Evolutionary conservation across 2,888 invertebrate species (phyloP).

Genomic region (Choreutis nemorana): DNA sequence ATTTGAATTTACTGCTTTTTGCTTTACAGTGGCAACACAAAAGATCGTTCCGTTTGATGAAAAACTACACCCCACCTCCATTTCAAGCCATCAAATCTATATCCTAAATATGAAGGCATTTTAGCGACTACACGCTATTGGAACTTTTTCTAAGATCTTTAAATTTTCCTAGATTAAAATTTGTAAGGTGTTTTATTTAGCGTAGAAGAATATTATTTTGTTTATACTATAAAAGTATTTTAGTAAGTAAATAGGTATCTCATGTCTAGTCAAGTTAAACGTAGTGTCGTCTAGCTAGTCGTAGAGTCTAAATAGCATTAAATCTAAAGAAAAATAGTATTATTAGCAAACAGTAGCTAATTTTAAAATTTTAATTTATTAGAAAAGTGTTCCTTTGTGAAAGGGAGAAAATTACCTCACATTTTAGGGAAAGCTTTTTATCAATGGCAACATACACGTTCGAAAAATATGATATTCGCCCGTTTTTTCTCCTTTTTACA

Average conservation of each 20-base stretch:
- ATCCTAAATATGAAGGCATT: too few species aligned
- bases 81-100: too few species aligned
- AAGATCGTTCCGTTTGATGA: too few species aligned
- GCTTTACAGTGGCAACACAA: too few species aligned
- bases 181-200: constrained; percentile 55
- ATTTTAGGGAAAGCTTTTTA: constrained; percentile 14
- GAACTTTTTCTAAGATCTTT: constrained; percentile 44
- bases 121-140: constrained; percentile 36
- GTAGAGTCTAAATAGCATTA: constrained; percentile 43
- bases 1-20: too few species aligned
- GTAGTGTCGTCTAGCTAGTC: constrained; percentile 35
- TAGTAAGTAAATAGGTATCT: constrained; percentile 35
- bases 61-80: too few species aligned
- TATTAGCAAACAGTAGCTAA: constrained; percentile 43
- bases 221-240: constrained; percentile 39
- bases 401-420: constrained; percentile 22
- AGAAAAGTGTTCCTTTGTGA: constrained; percentile 40
- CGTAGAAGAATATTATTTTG: constrained; percentile 61
- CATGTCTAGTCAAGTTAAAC: constrained; percentile 34
- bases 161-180: constrained; percentile 37
- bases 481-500: constrained; percentile 31
- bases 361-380: constrained; percentile 16
- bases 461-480: constrained; percentile 26
- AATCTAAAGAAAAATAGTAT: constrained; percentile 37
- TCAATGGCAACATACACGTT: constrained; percentile 26